Evolutionary conservation across 2,888 invertebrate genomes (phyloP).

Genomic region (Orthosia gracilis): DNA sequence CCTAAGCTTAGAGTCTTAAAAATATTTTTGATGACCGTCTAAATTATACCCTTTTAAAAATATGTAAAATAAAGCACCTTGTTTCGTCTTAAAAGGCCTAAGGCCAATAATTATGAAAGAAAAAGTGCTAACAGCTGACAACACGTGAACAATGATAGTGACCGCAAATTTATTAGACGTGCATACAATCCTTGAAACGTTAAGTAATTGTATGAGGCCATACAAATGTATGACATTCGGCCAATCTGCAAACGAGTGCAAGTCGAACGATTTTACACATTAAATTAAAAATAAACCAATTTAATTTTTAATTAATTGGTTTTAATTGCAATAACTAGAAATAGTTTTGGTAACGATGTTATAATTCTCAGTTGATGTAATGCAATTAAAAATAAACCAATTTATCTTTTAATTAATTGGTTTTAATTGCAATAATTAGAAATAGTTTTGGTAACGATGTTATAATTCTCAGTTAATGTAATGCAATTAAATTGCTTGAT

Average conservation of each 20-base stretch:
- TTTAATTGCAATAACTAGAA: conserved; percentile 20
- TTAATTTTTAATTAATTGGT: conserved; percentile 9
- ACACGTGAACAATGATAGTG: conserved; percentile 40
- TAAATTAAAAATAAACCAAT: conserved; percentile 24
- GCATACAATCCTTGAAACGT: conserved; percentile 53
- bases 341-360: conserved; percentile 6
- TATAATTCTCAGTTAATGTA: neutral
- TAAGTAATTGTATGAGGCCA: conserved; percentile 54
- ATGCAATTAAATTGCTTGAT: conserved; percentile 9
- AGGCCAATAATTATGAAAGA: conserved; percentile 46
- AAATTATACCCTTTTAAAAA: no score
- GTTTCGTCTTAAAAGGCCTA: neutral
- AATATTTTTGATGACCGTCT: no score
- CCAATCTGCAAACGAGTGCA: conserved; percentile 13
- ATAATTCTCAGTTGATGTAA: no score
- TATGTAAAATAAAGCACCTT: neutral
- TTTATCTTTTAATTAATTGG: conserved; percentile 2
- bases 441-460: conserved; percentile 11
- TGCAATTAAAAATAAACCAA: conserved; percentile 23
- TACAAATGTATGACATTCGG: conserved; percentile 35
- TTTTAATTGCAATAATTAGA: conserved; percentile 24
- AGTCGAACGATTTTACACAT: conserved; percentile 7
- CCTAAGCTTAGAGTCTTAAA: no score
- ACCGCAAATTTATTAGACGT: conserved; percentile 48
- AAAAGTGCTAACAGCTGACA: conserved; percentile 34